Evolutionary conservation across 30 jellyfish, hydroid and myxozoan species (phyloP), one percentile per base, ranked within the genome.

Genomic region (Pelagia noctiluca): DNA sequence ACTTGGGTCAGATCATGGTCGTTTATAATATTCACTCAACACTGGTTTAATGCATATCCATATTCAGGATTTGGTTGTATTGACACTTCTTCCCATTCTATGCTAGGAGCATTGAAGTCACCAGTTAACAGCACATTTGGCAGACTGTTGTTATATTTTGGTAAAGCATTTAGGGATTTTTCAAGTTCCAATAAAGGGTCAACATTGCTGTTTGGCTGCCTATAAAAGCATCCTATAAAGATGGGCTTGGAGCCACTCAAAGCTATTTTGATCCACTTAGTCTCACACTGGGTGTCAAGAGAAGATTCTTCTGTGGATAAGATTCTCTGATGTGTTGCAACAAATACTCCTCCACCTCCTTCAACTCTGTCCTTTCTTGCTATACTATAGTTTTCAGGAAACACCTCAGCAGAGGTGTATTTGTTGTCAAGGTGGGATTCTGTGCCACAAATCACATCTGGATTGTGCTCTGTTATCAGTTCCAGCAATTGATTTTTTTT

Each of bases 101-200:
- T 42, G 16, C 16, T 16, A 42, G 57, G 57, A 71, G 83, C 71
- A 71, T 71, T 71, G 24, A 71, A 71, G 71, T 36, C 83, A 71
- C 83, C 71, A 71, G 83, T 71, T 46, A 71, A 50, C 71, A 71
- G 71, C 71, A 71, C n/a, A 71, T 71, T 35, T 71, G 83, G 71
- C 25, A 46, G 83, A 35, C 83, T 71, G 68, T 64, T 64, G 78
- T 64, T 11, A 64, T 64, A 7, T 46, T 35, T 36, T 71, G 63
- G 30, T 46, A 71, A 28, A 71, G 21, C 71, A 46, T 7, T 71
- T 71, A 71, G 75, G n/a, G 76, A 71, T 28, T 46, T 71, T 36
- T 71, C 83, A 35, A 71, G 83, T 71, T 71, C 75, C 7, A 64
- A 22, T n/a, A n/a, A 11, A 64, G 57, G 57, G 57, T 42, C 57